Conservation (phyloP, 2,113 vertebrate genomes). For the Oplegnathus fasciatus region DNA sequence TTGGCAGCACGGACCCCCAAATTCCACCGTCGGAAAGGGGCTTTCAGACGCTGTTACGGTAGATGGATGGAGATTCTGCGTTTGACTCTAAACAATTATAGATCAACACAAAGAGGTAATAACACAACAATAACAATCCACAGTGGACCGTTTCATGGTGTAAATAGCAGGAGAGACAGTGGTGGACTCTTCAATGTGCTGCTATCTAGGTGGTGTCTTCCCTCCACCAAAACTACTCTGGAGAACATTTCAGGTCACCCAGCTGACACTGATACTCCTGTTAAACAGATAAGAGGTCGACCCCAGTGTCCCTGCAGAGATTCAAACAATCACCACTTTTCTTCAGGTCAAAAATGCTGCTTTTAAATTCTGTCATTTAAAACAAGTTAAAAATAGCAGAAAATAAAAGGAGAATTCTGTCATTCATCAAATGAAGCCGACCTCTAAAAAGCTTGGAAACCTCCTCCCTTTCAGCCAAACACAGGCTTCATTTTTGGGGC, state of each 20-base stretch:
- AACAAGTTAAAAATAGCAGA: neutral
- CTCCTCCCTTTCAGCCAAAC: neutral
- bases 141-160: neutral
- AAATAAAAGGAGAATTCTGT: neutral
- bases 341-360: neutral
- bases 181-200: neutral
- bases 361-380: neutral
- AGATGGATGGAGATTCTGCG: neutral
- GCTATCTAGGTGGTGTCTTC: neutral
- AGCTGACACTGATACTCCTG: conserved; percentile 15
- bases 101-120: neutral
- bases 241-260: conserved; percentile 49
- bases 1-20: too few species aligned
- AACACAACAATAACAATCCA: neutral
- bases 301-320: neutral
- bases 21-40: too few species aligned
- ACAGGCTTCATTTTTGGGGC: neutral
- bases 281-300: conserved; percentile 11
- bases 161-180: neutral
- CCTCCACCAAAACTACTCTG: conserved; percentile 9
- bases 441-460: neutral
- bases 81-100: neutral
- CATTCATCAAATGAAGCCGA: neutral
- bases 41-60: too few species aligned
- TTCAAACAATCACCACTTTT: neutral